phyloP scores from a whole-genome alignment of 2,113 vertebrate species.

The Hemibates koningsi region DNA sequence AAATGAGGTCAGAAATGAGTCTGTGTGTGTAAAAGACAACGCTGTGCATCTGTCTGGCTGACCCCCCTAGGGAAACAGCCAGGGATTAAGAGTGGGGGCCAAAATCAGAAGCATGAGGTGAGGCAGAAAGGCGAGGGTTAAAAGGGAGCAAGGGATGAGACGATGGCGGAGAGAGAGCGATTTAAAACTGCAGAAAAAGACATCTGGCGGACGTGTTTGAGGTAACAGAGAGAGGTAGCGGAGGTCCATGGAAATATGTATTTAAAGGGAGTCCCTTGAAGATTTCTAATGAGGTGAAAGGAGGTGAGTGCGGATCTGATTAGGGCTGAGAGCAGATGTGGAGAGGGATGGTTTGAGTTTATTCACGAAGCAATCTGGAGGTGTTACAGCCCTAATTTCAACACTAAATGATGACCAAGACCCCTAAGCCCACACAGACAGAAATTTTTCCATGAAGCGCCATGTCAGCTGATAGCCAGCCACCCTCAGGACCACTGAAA shows the following conservation, averaged over 20 bases:
- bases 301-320: slow-evolving; percentile 15
- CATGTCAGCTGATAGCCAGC: neutral
- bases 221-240: neutral
- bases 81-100: neutral
- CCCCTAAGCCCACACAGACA: neutral
- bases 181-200: slow-evolving; percentile 9
- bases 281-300: slow-evolving; percentile 43
- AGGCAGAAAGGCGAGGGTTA: slow-evolving; percentile 26
- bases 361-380: neutral
- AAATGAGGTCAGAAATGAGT: slow-evolving; percentile 33
- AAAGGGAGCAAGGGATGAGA: slow-evolving; percentile 2
- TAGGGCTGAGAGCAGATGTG: slow-evolving; percentile 40
- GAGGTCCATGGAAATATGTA: neutral
- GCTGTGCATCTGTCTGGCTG: slow-evolving; percentile 44
- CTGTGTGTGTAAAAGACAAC: neutral
- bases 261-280: slow-evolving; percentile 17
- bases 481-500: neutral
- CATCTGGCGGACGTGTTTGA: slow-evolving; percentile 34
- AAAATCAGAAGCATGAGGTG: slow-evolving; percentile 22
- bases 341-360: slow-evolving; percentile 2
- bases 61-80: slow-evolving; percentile 36
- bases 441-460: neutral
- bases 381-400: slow-evolving; percentile 6
- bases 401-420: neutral
- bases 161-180: neutral